A percentile compares a stretch with the other conserved stretches of the same genome.
Evolutionary conservation across 2,888 invertebrate genomes (phyloP).

Genomic region (Miltochrista miniata): DNA sequence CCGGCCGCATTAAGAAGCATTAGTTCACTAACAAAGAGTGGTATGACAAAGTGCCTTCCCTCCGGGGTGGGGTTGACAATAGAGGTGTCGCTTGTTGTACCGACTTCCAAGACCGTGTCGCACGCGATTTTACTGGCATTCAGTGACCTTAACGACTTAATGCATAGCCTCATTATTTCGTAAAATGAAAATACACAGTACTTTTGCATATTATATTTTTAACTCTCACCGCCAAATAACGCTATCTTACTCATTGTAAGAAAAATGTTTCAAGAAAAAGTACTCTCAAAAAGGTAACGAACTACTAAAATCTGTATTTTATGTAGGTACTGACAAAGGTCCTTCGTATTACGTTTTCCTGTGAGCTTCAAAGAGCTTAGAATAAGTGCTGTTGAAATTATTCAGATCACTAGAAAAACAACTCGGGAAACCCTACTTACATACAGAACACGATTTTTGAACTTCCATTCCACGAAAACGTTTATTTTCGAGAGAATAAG

Average conservation of each 20-base stretch:
- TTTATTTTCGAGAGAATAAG: constrained; percentile 21
- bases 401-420: constrained; percentile 35
- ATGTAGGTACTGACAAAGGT: constrained; percentile 4
- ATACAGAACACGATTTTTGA: constrained; percentile 26
- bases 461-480: constrained; percentile 24
- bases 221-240: not conserved
- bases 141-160: constrained; percentile 67
- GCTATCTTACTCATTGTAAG: not conserved
- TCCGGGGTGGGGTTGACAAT: constrained; percentile 52
- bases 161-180: constrained; percentile 61
- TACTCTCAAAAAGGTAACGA: not conserved
- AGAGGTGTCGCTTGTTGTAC: constrained; percentile 51
- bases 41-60: constrained; percentile 69
- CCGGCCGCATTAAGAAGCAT: constrained; percentile 66
- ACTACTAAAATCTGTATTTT: not conserved
- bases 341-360: not conserved
- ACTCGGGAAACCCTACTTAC: constrained; percentile 26
- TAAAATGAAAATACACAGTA: constrained; percentile 26
- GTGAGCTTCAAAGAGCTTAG: constrained; percentile 14
- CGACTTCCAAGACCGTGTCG: constrained; percentile 27
- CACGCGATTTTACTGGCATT: constrained; percentile 51
- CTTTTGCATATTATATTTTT: constrained; percentile 4
- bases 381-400: constrained; percentile 26
- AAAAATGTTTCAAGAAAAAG: not conserved
- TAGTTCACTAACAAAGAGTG: constrained; percentile 69